Conservation (phyloP, 2,888 invertebrate species). For the Adelognathus sp. region DNA sequence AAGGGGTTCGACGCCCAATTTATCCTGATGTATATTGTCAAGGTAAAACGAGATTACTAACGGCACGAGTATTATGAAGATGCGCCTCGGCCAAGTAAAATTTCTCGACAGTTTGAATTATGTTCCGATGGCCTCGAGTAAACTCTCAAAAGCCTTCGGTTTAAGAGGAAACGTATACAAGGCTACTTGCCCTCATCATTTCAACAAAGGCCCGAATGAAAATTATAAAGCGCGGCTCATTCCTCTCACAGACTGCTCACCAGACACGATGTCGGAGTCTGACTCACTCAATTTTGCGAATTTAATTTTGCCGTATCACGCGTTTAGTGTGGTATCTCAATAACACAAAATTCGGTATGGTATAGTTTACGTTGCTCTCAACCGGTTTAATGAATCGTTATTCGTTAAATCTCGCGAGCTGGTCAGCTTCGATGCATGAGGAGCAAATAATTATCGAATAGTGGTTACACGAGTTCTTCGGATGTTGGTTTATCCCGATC, state of each 20-base stretch:
- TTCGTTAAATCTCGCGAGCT: no score
- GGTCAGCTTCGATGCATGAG: no score
- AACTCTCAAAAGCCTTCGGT: conserved; percentile 67
- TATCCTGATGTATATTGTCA: conserved; percentile 11
- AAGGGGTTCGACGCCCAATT: conserved; percentile 33
- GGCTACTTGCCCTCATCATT: conserved; percentile 65
- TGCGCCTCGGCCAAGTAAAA: not conserved
- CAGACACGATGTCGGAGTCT: conserved; percentile 54
- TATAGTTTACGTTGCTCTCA: no score
- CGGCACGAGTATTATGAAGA: not conserved
- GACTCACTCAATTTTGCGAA: no score
- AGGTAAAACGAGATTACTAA: not conserved
- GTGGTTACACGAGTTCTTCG: no score
- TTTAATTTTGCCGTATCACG: no score
- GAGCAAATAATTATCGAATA: no score
- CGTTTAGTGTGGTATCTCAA: no score
- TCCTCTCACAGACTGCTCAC: conserved; percentile 55
- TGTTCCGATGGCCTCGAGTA: conserved; percentile 65
- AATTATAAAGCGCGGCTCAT: conserved; percentile 64
- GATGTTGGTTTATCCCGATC: no score
- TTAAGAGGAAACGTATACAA: conserved; percentile 54
- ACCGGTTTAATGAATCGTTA: no score
- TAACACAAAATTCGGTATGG: no score
- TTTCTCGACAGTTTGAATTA: conserved; percentile 68
- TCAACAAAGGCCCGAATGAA: conserved; percentile 62